Conservation (phyloP, 2,113 vertebrate genomes). For the Cisticola juncidis region DNA sequence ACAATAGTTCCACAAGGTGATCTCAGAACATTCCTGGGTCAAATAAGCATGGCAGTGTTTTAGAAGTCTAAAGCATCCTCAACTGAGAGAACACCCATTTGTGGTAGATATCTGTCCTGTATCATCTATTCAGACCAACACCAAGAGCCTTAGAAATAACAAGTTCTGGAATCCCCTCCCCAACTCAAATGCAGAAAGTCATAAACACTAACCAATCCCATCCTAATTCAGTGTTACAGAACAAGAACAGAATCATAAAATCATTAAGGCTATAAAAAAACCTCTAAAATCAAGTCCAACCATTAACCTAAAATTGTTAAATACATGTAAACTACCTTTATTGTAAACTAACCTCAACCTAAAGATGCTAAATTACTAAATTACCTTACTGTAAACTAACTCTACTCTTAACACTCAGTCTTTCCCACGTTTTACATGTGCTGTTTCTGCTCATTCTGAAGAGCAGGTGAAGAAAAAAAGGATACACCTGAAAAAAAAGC, state of each 20-base stretch:
- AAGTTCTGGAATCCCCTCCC: background rate
- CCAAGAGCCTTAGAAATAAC: background rate
- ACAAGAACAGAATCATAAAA: background rate
- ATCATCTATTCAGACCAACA: background rate
- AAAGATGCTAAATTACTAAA: too few species aligned
- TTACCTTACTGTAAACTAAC: background rate
- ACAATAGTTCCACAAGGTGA: background rate
- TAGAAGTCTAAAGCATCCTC: background rate
- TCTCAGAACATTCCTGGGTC: background rate
- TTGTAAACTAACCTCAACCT: too few species aligned
- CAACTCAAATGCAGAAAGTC: background rate
- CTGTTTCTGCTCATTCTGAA: background rate
- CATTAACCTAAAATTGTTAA: background rate
- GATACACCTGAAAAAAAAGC: background rate
- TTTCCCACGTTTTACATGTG: background rate
- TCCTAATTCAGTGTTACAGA: background rate
- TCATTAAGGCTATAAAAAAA: background rate
- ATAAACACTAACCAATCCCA: background rate
- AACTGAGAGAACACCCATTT: background rate
- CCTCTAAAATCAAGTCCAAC: background rate
- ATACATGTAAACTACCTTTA: background rate
- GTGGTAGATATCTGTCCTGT: background rate
- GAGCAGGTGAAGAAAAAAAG: background rate
- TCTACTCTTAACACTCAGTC: background rate
- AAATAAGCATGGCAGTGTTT: background rate